These are phyloP conservation scores for Athene cunicularia DNA, from an alignment of 2,113 vertebrate species.

Conservation along the genomic window DNA sequence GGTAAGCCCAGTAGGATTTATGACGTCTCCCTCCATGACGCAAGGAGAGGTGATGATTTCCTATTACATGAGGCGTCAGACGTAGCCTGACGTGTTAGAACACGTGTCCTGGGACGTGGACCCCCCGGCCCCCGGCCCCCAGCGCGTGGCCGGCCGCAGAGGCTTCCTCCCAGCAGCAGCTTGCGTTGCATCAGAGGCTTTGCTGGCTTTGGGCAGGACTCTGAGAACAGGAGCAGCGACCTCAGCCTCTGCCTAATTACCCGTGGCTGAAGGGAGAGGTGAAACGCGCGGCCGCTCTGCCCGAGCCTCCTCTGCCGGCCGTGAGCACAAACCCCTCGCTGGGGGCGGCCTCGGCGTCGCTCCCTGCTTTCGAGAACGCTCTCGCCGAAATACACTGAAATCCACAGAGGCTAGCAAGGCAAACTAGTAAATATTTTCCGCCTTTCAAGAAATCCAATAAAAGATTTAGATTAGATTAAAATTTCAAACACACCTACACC, in stretches of 20 bases:
- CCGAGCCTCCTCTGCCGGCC: not conserved
- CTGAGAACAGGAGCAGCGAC: not conserved
- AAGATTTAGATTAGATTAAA: not conserved
- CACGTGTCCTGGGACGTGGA: fast-evolving
- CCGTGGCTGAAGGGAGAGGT: not conserved
- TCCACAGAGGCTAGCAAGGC: not conserved
- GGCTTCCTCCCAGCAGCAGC: not conserved
- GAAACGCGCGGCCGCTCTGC: fast-evolving
- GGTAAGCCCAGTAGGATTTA: not conserved
- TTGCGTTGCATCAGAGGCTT: not conserved
- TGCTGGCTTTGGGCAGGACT: not conserved
- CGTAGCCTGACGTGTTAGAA: not conserved
- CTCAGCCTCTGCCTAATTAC: not conserved
- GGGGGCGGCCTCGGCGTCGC: not conserved
- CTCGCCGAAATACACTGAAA: not conserved
- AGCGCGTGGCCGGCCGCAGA: fast-evolving
- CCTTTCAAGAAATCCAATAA: not conserved
- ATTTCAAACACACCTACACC: not conserved
- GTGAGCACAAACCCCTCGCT: not conserved
- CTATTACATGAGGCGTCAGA: fast-evolving
- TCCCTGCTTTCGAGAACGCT: not conserved
- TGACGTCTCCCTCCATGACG: fast-evolving
- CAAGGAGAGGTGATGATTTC: not conserved
- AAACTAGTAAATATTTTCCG: not conserved
- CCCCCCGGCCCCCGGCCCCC: not conserved